These are phyloP conservation scores for Eleutherodactylus coqui DNA, from an alignment of 2,797 vertebrate species.

Conservation along the genomic window DNA sequence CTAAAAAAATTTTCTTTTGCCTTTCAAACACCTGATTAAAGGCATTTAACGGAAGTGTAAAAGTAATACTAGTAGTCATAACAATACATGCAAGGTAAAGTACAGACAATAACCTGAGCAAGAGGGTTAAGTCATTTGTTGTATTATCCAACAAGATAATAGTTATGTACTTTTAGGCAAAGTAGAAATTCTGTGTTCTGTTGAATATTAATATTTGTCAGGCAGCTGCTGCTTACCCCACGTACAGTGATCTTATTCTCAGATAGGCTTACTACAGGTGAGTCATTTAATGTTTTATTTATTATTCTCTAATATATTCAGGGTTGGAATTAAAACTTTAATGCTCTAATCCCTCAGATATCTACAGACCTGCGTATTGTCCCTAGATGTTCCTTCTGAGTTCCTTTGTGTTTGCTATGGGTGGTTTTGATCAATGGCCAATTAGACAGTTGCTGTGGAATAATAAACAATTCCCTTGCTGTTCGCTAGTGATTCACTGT, in stretches of 20 bases:
- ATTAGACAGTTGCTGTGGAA: not conserved
- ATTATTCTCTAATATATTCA: slow-evolving; percentile 1
- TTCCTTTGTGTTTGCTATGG: not conserved
- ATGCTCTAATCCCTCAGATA: not conserved
- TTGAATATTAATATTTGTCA: not conserved
- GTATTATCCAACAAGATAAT: no score
- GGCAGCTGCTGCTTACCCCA: not conserved
- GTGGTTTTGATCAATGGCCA: not conserved
- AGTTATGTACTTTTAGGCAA: no score
- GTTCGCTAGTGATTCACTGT: not conserved
- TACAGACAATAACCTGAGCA: no score
- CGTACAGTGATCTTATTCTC: not conserved
- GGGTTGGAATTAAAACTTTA: not conserved
- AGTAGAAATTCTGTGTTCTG: no score
- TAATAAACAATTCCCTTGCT: not conserved
- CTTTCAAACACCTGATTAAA: no score
- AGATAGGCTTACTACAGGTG: not conserved
- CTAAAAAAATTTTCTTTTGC: no score
- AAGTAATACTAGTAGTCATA: no score
- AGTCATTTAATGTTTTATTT: not conserved
- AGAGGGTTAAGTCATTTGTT: no score
- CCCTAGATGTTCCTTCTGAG: not conserved
- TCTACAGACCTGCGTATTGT: not conserved
- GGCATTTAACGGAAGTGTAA: no score
- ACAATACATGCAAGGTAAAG: no score